Evolutionary conservation across 2,113 vertebrate genomes (phyloP).

Genomic region (Solea solea): DNA sequence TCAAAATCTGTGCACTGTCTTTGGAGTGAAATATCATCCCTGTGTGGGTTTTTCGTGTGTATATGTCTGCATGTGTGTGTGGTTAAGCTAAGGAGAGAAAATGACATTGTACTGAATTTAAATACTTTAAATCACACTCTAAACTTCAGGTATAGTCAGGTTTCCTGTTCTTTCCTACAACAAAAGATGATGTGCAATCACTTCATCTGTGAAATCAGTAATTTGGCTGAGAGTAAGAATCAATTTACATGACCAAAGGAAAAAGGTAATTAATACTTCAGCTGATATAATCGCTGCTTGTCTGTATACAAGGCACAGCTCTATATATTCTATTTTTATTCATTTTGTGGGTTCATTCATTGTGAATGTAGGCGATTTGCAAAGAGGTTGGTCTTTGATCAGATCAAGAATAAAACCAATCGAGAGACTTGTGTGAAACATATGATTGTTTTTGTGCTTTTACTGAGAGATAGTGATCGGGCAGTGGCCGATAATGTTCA

Average conservation of each 20-base stretch:
- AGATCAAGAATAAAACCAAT: conserved; percentile 4
- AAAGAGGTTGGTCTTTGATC: neutral
- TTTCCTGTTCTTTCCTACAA: neutral
- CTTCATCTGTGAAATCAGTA: neutral
- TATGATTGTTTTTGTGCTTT: conserved; percentile 37
- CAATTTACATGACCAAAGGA: too few relatives aligned
- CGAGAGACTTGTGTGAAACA: conserved; percentile 9
- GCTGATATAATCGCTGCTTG: too few relatives aligned
- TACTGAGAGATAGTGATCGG: conserved; percentile 30
- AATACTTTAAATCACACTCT: too few relatives aligned
- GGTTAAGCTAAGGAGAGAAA: too few relatives aligned
- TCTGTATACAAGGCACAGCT: too few relatives aligned
- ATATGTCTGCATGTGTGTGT: conserved; percentile 6
- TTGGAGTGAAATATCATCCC: conserved; percentile 65
- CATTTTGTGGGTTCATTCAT: too few relatives aligned
- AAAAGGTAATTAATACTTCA: too few relatives aligned
- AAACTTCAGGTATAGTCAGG: too few relatives aligned
- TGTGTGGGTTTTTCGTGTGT: conserved; percentile 4
- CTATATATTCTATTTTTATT: too few relatives aligned
- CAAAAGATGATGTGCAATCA: too few relatives aligned
- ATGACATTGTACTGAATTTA: too few relatives aligned
- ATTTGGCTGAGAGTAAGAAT: neutral
- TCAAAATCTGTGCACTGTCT: conserved; percentile 45
- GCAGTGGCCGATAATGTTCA: conserved; percentile 14
- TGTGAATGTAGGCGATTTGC: too few relatives aligned